Evolutionary conservation across 2,113 vertebrate genomes (phyloP), one percentile per base, ranked within the genome.

Genomic region (Vombatus ursinus): DNA sequence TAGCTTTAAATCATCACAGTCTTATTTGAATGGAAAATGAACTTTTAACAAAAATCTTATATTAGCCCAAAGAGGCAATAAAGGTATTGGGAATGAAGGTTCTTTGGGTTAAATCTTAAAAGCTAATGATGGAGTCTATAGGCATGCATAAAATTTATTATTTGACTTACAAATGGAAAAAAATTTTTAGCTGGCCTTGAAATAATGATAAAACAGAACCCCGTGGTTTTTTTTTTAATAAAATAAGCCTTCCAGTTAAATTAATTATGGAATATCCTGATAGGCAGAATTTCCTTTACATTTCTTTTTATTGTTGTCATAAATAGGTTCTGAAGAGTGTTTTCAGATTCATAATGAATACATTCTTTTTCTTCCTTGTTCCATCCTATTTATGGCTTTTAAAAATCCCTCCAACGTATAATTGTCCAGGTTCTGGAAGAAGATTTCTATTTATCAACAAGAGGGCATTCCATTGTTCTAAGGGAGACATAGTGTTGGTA

Each of bases 121-220:
- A 94, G 50, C 9, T 28, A 50, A 37, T 93, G 9, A 95, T 51
- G 24, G 93, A 61, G 89, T 93, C 19, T 84, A 52, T 16, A 96
- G 28, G 90, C 94, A 94, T 37, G 28, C 52, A 94, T 96, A 51
- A 96, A 94, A 96, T 61, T 92, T 54, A 90, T 47, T 68, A 94
- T 96, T 94, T 54, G 51, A 95, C 68, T 94, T 93, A n/a, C 61
- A 77, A 77, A 77, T 51, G 49, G 47, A 50, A 89, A 50, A 89
- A 91, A 92, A 77, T n/a, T 28, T 96, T 95, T 91, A 54, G 57
- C 61, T 95, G 94, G 89, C 94, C 57, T 96, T 97, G 77, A 96
- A 14, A 91, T 91, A 95, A n/a, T 91, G 52, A 96, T 54, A 93
- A 97, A 94, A 97, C 47, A 96, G 93, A 96, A 54, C 16, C 61